Conservation (phyloP, 2,113 vertebrate species). For the Orycteropus afer region DNA sequence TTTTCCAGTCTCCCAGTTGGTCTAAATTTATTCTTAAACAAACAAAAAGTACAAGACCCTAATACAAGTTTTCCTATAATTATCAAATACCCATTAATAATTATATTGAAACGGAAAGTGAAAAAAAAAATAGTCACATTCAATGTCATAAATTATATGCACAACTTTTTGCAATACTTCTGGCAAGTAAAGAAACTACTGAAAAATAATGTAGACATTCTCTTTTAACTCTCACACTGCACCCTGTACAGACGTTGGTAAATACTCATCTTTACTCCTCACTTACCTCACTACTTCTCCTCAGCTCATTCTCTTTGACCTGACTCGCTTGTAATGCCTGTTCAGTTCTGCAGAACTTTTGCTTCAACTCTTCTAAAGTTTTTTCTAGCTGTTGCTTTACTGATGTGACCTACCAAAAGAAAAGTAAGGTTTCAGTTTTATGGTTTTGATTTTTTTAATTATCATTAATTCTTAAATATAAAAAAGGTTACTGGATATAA, state of each 20-base stretch:
- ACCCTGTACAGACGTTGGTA: accelerated
- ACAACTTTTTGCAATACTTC: background rate
- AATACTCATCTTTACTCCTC: background rate
- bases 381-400: conserved; percentile 87
- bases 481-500: background rate
- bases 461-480: background rate
- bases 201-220: background rate
- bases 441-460: background rate
- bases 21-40: background rate
- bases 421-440: background rate
- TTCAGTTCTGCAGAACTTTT: conserved; percentile 87
- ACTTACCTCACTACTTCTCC: conserved; percentile 88
- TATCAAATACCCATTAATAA: background rate
- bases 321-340: conserved; percentile 86
- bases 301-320: conserved; percentile 87
- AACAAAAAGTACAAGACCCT: background rate
- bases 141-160: background rate
- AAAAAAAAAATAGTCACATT: background rate
- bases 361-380: conserved; percentile 87
- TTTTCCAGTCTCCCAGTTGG: background rate
- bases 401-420: conserved; percentile 82
- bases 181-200: background rate
- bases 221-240: background rate
- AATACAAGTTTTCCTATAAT: background rate
- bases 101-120: background rate